A percentile compares a stretch with the other conserved stretches of the same genome.
phyloP scores from a whole-genome alignment of 2,797 vertebrate species.

The Microtus agrestis region DNA sequence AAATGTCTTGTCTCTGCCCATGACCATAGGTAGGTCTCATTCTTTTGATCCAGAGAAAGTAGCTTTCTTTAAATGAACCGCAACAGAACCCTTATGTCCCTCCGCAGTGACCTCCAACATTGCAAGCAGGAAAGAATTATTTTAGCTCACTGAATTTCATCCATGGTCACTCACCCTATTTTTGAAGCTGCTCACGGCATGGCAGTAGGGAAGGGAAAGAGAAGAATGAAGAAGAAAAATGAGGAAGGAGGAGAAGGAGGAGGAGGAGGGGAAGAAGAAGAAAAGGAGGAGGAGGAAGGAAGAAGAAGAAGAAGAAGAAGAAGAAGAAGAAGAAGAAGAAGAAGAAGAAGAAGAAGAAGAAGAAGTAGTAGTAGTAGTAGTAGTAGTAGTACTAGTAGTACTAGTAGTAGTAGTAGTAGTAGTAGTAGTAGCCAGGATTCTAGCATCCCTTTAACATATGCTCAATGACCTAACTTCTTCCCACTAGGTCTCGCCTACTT shows the following conservation, averaged over 20 bases:
- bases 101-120: not conserved
- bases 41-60: not conserved
- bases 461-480: not conserved
- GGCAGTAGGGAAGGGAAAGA: not conserved
- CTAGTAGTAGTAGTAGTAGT: fast-evolving
- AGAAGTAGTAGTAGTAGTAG: fast-evolving
- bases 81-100: not conserved
- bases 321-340: too few relatives aligned
- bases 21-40: not conserved
- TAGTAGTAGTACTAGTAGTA: fast-evolving
- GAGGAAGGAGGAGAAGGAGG: fast-evolving
- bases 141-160: not conserved
- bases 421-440: not conserved
- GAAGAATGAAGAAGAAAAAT: not conserved
- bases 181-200: too few relatives aligned
- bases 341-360: too few relatives aligned
- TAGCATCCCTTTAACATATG: not conserved
- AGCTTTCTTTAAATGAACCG: not conserved
- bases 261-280: fast-evolving
- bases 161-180: not conserved
- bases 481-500: not conserved
- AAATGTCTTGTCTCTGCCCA: not conserved
- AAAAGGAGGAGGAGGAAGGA: fast-evolving
- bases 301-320: too few relatives aligned
- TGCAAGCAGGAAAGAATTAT: not conserved